Base-by-base conservation (phyloP, 2,797 vertebrate species). In the Coregonus sp. region DNA sequence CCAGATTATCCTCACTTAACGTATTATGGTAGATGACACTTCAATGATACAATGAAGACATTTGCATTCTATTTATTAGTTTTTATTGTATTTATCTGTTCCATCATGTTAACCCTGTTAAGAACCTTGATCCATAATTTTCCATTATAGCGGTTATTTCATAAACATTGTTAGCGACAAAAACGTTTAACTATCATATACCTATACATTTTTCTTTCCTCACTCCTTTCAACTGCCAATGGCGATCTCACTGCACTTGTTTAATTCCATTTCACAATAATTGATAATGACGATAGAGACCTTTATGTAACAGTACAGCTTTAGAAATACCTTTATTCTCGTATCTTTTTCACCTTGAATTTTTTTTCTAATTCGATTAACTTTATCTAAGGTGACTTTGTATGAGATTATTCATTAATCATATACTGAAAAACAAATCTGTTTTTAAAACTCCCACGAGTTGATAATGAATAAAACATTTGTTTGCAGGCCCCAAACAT, bases 381-480 rank as follows among this genome's bases (percentile, higher is more conserved):
- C 37, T n/a, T 20, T 20, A 33, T 63, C 78, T 51, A 75, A 76
- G 76, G 84, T 81, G 80, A 85, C 84, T 87, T 86, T 82, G 81
- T 82, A 84, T 63, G 81, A 52, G 31, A 75, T 71, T 40, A 54
- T 75, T 70, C n/a, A 66, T 63, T 65, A 75, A 75, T 33, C 59
- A 63, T 16, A 75, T 16, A 3, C 35, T 66, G 59, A 65, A 70
- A 59, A 77, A 77, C 51, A 54, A 56, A 70, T 35, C 51, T 75
- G 11, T 54, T 75, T 85, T 84, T 76, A 51, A 72, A 78, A 83
- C 80, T 66, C 51, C 61, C 56, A 75, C 12, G 12, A 81, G 79
- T 88, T 80, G 76, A 78, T 86, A 84, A 92, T 92, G 89, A 93
- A 93, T 93, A 91, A 94, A 92, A 92, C 85, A 93, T 93, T 81